phyloP scores from a whole-genome alignment of 2,888 invertebrate species.

The Thyatira batis region DNA sequence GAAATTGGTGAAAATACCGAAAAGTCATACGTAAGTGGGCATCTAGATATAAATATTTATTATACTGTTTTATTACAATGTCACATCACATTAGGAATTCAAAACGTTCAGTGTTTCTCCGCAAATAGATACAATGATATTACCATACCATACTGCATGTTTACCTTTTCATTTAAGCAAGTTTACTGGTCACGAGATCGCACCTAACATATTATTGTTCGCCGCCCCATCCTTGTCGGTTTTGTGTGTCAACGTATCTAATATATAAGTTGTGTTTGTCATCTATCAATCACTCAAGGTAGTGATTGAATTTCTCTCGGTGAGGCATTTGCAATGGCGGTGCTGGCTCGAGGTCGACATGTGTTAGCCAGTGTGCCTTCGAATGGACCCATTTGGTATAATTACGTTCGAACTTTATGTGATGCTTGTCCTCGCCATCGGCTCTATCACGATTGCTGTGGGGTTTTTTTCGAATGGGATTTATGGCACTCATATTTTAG shows the following conservation, averaged over 20 bases:
- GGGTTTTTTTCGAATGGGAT: conserved; percentile 20
- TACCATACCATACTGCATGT: conserved; percentile 14
- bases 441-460: conserved; percentile 47
- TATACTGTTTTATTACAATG: neutral
- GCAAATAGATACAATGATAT: conserved; percentile 16
- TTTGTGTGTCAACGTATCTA: conserved; percentile 13
- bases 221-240: conserved; percentile 15
- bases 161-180: conserved; percentile 18
- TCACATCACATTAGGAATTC: neutral
- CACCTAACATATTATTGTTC: conserved; percentile 15
- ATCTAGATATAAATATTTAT: neutral
- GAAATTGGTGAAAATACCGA: conserved; percentile 87
- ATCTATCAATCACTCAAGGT: conserved; percentile 50
- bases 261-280: conserved; percentile 13
- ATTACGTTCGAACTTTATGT: conserved; percentile 72
- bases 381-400: conserved; percentile 75
- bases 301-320: conserved; percentile 67
- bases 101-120: neutral
- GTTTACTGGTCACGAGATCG: conserved; percentile 25
- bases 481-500: conserved; percentile 10
- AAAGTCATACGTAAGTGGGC: conserved; percentile 82
- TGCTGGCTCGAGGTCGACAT: conserved; percentile 58
- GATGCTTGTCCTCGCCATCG: conserved; percentile 66
- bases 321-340: conserved; percentile 44
- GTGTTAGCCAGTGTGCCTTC: conserved; percentile 72